Percentiles rank a stretch among this genome's conserved stretches.
phyloP scores from a whole-genome alignment of 2,888 invertebrate genomes.

The Drosophila paranaensis region DNA sequence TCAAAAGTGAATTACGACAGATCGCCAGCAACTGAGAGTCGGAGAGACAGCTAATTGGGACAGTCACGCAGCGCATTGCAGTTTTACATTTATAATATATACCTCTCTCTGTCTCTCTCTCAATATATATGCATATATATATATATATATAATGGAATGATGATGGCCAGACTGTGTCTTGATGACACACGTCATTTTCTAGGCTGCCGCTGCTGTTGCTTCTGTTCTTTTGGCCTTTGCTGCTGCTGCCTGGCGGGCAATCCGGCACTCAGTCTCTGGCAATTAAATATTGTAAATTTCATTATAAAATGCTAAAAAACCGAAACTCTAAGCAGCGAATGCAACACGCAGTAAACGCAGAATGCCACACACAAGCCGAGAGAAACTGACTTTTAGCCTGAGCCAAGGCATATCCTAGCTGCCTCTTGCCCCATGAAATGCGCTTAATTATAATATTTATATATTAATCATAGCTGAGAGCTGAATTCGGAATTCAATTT shows the following conservation, averaged over 20 bases:
- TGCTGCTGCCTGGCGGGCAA: constrained; percentile 30
- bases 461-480: neutral
- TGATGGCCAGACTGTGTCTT: constrained; percentile 15
- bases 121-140: neutral
- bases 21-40: constrained; percentile 12
- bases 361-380: constrained; percentile 8
- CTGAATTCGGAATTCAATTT: neutral
- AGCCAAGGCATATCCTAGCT: neutral
- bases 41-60: constrained; percentile 59
- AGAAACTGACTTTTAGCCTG: neutral
- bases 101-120: neutral
- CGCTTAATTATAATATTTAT: neutral
- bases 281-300: constrained; percentile 71
- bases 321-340: constrained; percentile 4
- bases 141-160: constrained; percentile 16
- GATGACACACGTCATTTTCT: constrained; percentile 38
- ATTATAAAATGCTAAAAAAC: constrained; percentile 56
- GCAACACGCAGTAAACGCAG: constrained; percentile 22
- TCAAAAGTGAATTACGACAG: constrained; percentile 78
- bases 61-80: constrained; percentile 65
- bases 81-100: constrained; percentile 19
- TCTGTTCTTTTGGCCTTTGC: neutral
- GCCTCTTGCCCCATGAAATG: neutral
- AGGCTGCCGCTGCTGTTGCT: constrained; percentile 23
- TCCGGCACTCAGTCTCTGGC: constrained; percentile 32